Base-by-base conservation (phyloP, 2,888 invertebrate species). In the Volucella inanis region DNA sequence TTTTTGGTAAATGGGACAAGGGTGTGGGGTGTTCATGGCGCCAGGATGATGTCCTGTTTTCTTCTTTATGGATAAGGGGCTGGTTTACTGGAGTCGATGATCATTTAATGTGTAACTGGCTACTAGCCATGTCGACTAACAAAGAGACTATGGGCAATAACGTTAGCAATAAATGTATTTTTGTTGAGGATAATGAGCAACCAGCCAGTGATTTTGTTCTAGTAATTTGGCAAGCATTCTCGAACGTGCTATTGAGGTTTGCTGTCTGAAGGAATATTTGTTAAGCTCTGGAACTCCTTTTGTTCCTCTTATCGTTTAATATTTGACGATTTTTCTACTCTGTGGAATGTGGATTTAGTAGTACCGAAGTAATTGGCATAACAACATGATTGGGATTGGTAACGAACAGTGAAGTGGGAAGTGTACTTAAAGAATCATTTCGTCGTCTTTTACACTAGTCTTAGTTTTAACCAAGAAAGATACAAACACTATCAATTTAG, bases 21-120 rank as follows among this genome's bases (percentile, higher is more conserved):
- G 18, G 15, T 43, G 62, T 22, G 15, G 38, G 52, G 10, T 41
- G 50, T 18, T 31, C 62, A 54, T 64, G 80, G 65, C 84, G 75
- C 84, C 80, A n/a, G 6, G 31, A 41, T 57, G 22, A 65, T 78
- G 82, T 55, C 67, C 67, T 52, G 49, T 45, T 64, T 76, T 76
- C 1, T n/a, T 50, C 9, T 2, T 39, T 8, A 11, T 47, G 4
- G 11, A 2, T 11, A 54, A 8, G 49, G 39, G 3, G 41, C 4
- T 65, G 8, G 38, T 50, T 50, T 43, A 3, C 31, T 31, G 22
- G 14, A 43, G 45, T 55, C 45, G 54, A 47, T 68, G 55, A 45
- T 38, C 45, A 15, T 45, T 54, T 55, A 67, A 67, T 67, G 11
- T 14, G 41, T 45, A n/a, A 43, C 22, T 9, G 38, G 68, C 38